Conservation (phyloP, 1,140 invertebrate genomes). For the Notospermus geniculatus region DNA sequence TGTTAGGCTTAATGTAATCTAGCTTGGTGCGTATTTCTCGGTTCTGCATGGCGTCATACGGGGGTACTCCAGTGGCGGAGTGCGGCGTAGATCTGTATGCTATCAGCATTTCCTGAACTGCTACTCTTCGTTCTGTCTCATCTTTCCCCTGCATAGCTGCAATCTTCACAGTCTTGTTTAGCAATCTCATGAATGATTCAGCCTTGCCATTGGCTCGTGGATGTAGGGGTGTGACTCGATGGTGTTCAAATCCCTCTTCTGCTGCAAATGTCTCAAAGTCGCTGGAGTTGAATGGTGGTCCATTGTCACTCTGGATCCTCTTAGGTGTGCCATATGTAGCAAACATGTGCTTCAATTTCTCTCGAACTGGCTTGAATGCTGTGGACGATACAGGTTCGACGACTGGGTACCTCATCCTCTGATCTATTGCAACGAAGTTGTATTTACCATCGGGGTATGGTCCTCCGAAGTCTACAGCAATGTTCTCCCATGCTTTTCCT, state of each 20-base stretch:
- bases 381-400: constrained; percentile 11
- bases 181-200: constrained; percentile 18
- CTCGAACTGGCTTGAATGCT: constrained; percentile 2
- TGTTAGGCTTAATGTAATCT: no score
- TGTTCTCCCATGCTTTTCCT: constrained; percentile 23
- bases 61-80: constrained; percentile 14
- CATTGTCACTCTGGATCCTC: background rate
- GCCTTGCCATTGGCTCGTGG: constrained; percentile 22
- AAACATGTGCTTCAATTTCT: constrained; percentile 2
- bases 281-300: constrained; percentile 8
- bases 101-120: constrained; percentile 17
- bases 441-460: constrained; percentile 26
- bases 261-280: no score
- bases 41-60: constrained; percentile 11
- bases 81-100: constrained; percentile 21
- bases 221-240: constrained; percentile 21
- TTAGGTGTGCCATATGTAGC: background rate
- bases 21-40: no score
- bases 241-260: constrained; percentile 19
- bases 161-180: constrained; percentile 19
- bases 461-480: constrained; percentile 31
- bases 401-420: no score
- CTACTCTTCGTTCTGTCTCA: background rate
- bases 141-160: background rate
- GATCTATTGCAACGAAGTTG: no score